phyloP scores from a whole-genome alignment of 2,113 vertebrate species.

The Larimichthys crocea region DNA sequence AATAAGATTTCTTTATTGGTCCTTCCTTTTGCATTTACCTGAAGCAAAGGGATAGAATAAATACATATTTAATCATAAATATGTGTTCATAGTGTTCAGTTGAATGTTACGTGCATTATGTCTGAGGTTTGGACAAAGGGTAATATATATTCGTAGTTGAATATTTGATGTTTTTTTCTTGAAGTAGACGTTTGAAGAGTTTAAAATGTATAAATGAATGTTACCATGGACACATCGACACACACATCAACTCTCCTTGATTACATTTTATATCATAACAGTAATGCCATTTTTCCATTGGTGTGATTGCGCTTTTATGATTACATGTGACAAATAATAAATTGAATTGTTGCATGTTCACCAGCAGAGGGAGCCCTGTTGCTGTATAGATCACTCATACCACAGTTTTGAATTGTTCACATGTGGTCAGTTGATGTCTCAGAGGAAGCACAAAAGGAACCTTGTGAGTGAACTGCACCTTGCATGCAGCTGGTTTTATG shows the following conservation, averaged over 20 bases:
- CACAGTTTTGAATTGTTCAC: conserved; percentile 15
- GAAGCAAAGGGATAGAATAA: neutral
- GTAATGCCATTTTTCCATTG: no score
- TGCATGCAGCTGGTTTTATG: conserved; percentile 65
- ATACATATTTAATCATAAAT: neutral
- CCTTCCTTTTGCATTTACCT: neutral
- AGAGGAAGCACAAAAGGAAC: conserved; percentile 65
- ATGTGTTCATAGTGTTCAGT: neutral
- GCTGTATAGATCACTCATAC: neutral
- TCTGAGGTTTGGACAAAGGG: neutral
- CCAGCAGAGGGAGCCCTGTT: conserved; percentile 61
- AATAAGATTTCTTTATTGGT: neutral
- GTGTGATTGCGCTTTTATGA: no score
- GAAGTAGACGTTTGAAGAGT: neutral
- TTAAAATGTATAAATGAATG: no score
- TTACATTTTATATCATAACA: neutral
- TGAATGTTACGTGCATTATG: neutral
- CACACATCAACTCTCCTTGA: no score
- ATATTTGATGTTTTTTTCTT: neutral
- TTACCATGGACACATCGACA: neutral
- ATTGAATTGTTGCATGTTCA: no score
- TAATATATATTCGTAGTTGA: neutral
- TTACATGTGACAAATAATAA: no score
- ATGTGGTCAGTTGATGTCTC: conserved; percentile 52
- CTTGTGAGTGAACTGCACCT: conserved; percentile 63